These are phyloP conservation scores for Heteropelma amictum DNA, from an alignment of 2,888 invertebrate species.

Conservation along the genomic window DNA sequence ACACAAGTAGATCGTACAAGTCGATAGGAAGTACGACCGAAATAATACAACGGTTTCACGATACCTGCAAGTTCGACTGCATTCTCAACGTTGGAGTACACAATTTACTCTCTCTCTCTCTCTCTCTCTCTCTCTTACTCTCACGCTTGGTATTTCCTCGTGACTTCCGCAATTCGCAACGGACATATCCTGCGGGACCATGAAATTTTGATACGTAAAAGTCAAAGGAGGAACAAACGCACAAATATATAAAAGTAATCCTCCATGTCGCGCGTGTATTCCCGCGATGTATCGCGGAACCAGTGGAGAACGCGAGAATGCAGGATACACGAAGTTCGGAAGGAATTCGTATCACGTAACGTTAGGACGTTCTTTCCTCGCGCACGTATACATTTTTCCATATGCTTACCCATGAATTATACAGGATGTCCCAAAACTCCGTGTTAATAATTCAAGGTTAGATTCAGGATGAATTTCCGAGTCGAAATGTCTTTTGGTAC, in stretches of 20 bases:
- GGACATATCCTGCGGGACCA: background rate
- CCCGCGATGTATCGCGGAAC: conserved; percentile 1
- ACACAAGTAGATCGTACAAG: conserved; percentile 6
- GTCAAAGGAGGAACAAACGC: background rate
- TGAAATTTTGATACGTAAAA: background rate
- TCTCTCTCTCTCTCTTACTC: background rate
- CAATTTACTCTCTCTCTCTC: background rate
- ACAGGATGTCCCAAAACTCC: no score
- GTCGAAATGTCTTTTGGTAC: no score
- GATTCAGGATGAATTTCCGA: no score
- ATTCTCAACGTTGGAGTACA: conserved; percentile 11
- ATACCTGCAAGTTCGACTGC: conserved; percentile 57
- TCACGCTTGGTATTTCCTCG: background rate
- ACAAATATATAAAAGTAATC: background rate
- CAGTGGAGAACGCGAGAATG: background rate
- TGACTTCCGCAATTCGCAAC: background rate
- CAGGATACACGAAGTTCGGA: background rate
- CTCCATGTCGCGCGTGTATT: conserved; percentile 3
- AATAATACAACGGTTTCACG: conserved; percentile 57
- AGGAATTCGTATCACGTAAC: conserved; percentile 54
- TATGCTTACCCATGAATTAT: background rate
- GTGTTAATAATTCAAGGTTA: no score
- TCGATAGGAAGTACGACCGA: conserved; percentile 29
- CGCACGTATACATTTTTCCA: background rate
- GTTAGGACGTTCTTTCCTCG: conserved; percentile 10